A percentile compares a stretch with the other conserved stretches of the same genome.
Conservation (phyloP, 2,888 invertebrate species). For the Torymus auratus region DNA sequence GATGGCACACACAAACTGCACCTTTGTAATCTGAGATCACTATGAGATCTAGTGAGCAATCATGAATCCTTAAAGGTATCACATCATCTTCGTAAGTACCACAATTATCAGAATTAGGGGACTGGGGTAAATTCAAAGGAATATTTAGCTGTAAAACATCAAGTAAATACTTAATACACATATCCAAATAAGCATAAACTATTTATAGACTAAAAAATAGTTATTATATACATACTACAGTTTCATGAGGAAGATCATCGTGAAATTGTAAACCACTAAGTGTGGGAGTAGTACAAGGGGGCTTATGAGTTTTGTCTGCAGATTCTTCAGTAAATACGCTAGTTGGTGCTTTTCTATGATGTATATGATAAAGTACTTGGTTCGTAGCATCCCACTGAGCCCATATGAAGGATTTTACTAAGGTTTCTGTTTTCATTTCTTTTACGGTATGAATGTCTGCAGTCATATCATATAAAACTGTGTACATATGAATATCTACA, state of each 20-base stretch:
- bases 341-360: conserved; percentile 84
- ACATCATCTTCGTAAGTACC: conserved; percentile 89
- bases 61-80: conserved; percentile 87
- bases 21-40: conserved; percentile 87
- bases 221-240: conserved; percentile 82
- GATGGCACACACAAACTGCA: conserved; percentile 87
- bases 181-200: too few relatives aligned
- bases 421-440: conserved; percentile 74
- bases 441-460: conserved; percentile 61
- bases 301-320: conserved; percentile 79
- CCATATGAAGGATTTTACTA: conserved; percentile 88
- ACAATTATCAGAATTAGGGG: conserved; percentile 80
- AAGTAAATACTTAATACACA: too few relatives aligned
- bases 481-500: conserved; percentile 71
- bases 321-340: conserved; percentile 83
- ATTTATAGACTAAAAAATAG: conserved; percentile 1
- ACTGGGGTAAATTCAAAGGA: conserved; percentile 87
- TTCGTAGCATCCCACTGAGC: conserved; percentile 90
- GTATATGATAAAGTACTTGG: conserved; percentile 90
- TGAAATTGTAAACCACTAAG: conserved; percentile 92
- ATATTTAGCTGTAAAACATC: conserved; percentile 84
- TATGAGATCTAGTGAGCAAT: conserved; percentile 88
- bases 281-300: conserved; percentile 80
- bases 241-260: conserved; percentile 90
- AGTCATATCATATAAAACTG: conserved; percentile 62